Base-by-base conservation (phyloP, 2,113 vertebrate genomes). In the Lepidothrix coronata region DNA sequence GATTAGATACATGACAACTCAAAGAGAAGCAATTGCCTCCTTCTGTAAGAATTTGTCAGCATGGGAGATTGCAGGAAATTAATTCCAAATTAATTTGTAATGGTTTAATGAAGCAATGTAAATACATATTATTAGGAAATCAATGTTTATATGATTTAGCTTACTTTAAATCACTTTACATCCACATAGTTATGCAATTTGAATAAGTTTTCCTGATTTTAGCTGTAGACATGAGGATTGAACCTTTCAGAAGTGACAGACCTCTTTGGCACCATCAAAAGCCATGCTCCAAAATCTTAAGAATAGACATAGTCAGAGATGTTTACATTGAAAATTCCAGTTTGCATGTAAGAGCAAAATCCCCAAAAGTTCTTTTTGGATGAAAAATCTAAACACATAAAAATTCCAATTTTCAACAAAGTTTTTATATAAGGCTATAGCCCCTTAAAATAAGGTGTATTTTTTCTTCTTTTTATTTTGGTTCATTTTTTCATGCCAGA, bases 71-170 rank as follows among this genome's bases (percentile, higher is more conserved):
- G 3, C 39, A 71, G 80, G 52, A 95, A 89, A 95, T 87, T 92
- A 97, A 85, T 72, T 95, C 30, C 35, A 87, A 82, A 87, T 92
- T 91, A 75, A 80, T 75, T 95, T 91, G 78, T 89, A 95, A 87
- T 72, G 52, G 70, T 71, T 94, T 87, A 85, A 89, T 0, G 3
- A 96, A 92, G 52, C 52, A 84, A 68, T 81, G 52, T 91, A 93
- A 87, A 92, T 78, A 28, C 27, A 31, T 65, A 67, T 55, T 91
- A 92, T 95, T 86, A 93, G 28, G 24, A 95, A 91, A 87, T 52
- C 8, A 75, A 52, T 85, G 20, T 85, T 25, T 25, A 22, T 49
- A 41, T 68, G 57, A 91, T 85, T 95, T 88, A 52, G 37, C 33
- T 72, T 87, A 52, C 13, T 89, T 84, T 65, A 93, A 81, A 43